phyloP scores from a whole-genome alignment of 2,888 invertebrate species.

The Caenorhabditis doughertyi region DNA sequence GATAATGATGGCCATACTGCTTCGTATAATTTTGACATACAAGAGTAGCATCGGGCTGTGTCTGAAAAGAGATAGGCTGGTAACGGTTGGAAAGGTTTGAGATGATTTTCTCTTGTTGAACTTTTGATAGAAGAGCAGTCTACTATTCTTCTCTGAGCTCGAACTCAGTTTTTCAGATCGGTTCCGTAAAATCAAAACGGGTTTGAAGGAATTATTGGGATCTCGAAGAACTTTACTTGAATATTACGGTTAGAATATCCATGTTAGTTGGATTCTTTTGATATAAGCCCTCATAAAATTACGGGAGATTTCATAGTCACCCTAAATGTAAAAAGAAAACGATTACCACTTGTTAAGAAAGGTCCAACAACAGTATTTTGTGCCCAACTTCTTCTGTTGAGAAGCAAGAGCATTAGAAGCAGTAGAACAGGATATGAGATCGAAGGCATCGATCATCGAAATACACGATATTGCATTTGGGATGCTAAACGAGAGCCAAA shows the following conservation, averaged over 20 bases:
- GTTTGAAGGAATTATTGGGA: too few species aligned
- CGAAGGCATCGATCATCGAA: conserved; percentile 62
- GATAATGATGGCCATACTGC: conserved; percentile 77
- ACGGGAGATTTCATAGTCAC: not conserved
- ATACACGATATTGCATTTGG: conserved; percentile 51
- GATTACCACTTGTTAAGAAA: conserved; percentile 58
- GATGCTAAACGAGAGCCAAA: conserved; percentile 4
- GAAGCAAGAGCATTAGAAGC: conserved; percentile 36
- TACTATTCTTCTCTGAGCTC: too few species aligned
- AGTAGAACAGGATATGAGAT: conserved; percentile 34
- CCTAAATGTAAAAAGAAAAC: not conserved
- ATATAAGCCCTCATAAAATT: not conserved
- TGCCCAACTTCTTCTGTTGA: conserved; percentile 24
- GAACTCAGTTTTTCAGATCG: too few species aligned
- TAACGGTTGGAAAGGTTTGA: not conserved
- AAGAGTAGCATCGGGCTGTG: conserved; percentile 81
- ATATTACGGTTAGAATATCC: too few species aligned
- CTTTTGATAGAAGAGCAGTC: too few species aligned
- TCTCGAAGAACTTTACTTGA: too few species aligned
- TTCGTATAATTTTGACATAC: conserved; percentile 82
- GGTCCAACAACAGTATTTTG: conserved; percentile 55
- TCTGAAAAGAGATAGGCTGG: conserved; percentile 74
- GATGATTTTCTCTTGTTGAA: not conserved
- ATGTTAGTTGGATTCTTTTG: too few species aligned
- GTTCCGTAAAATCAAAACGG: too few species aligned